phyloP scores from a whole-genome alignment of 2,113 vertebrate genomes.

The Heptranchias perlo region DNA sequence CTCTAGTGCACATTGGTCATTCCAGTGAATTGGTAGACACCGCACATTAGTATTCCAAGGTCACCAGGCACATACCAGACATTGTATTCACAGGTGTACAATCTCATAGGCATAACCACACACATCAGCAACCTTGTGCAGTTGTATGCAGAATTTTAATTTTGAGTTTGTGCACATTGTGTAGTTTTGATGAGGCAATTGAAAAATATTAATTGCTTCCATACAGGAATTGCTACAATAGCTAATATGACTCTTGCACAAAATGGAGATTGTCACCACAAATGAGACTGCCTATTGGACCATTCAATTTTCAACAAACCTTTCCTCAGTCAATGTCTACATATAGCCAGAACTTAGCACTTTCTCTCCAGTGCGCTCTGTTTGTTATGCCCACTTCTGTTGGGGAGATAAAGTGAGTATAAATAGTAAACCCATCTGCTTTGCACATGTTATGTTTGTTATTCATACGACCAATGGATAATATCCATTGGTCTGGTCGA shows the following conservation, averaged over 20 bases:
- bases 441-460: not conserved
- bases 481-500: not conserved
- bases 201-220: not conserved
- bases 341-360: not conserved
- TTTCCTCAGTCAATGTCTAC: not conserved
- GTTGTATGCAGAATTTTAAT: not conserved
- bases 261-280: not conserved
- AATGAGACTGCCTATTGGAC: not conserved
- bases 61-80: not conserved
- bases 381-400: not conserved
- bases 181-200: not conserved
- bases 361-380: not conserved
- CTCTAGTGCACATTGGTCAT: not conserved
- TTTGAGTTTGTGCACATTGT: not conserved
- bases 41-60: not conserved
- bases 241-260: not conserved
- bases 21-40: not conserved
- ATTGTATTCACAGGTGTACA: not conserved
- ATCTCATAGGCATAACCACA: not conserved
- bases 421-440: not conserved
- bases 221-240: not conserved
- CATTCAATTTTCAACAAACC: not conserved
- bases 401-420: not conserved
- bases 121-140: not conserved
- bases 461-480: not conserved